phyloP scores from a whole-genome alignment of 2,797 vertebrate genomes.

The Epinephelus coioides region DNA sequence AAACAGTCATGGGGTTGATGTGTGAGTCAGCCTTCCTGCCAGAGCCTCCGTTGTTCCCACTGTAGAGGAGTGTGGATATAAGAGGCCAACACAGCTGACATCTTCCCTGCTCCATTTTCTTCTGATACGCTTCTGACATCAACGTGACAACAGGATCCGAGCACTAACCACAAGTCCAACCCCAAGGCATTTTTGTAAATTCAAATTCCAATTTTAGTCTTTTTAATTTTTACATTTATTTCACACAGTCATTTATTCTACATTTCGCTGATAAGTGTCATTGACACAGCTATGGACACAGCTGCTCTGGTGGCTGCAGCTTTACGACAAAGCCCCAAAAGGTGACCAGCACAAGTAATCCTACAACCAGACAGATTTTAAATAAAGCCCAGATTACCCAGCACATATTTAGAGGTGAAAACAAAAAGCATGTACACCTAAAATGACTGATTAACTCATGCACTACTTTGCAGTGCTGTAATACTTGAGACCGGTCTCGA shows the following conservation, averaged over 20 bases:
- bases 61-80: conserved; percentile 8
- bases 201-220: background rate
- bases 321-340: conserved; percentile 10
- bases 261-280: background rate
- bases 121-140: conserved; percentile 9
- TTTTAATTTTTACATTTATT: background rate
- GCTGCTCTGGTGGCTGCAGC: background rate
- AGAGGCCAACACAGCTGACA: conserved; percentile 27
- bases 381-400: conserved; percentile 27
- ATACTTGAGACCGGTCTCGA: too few relatives aligned
- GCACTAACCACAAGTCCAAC: background rate
- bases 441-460: background rate
- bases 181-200: background rate
- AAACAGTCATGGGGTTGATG: conserved; percentile 34
- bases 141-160: conserved; percentile 2
- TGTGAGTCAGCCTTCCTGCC: conserved; percentile 39
- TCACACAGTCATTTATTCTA: background rate
- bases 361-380: conserved; percentile 25
- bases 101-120: conserved; percentile 14
- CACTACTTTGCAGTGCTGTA: background rate
- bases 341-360: conserved; percentile 25
- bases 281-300: background rate
- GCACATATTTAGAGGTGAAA: conserved; percentile 10
- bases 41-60: conserved; percentile 12
- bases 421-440: conserved; percentile 17